phyloP scores from a whole-genome alignment of 2,888 invertebrate species.

The Hydropsyche betteni region DNA sequence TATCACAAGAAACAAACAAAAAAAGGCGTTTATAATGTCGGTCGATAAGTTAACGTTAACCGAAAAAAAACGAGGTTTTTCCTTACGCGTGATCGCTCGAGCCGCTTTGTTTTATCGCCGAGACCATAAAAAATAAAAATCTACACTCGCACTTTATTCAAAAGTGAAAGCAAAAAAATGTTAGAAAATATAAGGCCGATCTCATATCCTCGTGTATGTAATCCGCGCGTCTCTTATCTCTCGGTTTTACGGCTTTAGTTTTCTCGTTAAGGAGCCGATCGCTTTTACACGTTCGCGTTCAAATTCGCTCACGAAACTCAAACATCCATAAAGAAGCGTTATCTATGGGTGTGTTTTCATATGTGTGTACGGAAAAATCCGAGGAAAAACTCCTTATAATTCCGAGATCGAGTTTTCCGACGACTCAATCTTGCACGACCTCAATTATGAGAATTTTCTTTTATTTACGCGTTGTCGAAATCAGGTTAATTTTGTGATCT shows the following conservation, averaged over 20 bases:
- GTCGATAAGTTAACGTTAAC: no score
- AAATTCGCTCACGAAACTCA: conserved; percentile 18
- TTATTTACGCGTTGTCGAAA: no score
- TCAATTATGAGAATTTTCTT: no score
- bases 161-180: background rate
- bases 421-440: no score
- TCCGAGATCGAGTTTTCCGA: no score
- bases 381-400: no score
- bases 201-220: background rate
- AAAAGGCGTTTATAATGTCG: no score
- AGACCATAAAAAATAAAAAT: conserved; percentile 8
- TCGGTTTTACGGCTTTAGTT: conserved; percentile 35
- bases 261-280: conserved; percentile 37
- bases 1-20: background rate
- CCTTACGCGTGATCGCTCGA: background rate
- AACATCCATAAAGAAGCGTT: no score
- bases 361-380: no score
- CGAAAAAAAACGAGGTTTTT: background rate
- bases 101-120: conserved; percentile 18
- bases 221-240: conserved; percentile 19
- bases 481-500: no score
- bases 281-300: conserved; percentile 21
- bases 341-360: no score
- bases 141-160: background rate
- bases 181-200: background rate